Evolutionary conservation across 2,888 invertebrate genomes (phyloP).

Genomic region (Agrypnus murinus): DNA sequence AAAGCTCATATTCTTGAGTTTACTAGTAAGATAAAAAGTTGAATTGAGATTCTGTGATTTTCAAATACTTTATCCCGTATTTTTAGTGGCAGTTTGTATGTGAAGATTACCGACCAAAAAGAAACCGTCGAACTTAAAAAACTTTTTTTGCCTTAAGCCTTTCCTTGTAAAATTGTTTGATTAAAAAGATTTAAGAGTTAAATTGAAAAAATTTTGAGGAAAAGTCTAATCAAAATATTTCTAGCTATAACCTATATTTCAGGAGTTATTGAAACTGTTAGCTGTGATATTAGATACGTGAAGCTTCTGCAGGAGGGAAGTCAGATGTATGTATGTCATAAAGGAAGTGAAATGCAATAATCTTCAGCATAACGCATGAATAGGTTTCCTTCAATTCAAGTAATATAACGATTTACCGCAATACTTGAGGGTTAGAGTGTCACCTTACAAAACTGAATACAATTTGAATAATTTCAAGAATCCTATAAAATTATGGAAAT

Average conservation of each 20-base stretch:
- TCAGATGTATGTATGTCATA: conserved; percentile 19
- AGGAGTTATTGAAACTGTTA: conserved; percentile 8
- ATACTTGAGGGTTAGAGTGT: not conserved
- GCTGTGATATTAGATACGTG: conserved; percentile 8
- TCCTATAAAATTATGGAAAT: not conserved
- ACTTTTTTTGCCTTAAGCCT: no score
- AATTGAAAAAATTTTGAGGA: conserved; percentile 3
- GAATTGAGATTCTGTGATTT: conserved; percentile 24
- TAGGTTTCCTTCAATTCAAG: conserved; percentile 15
- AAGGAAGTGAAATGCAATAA: conserved; percentile 11
- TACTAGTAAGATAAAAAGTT: conserved; percentile 18
- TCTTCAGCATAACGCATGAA: conserved; percentile 13
- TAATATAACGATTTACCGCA: not conserved
- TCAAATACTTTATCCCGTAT: conserved; percentile 6
- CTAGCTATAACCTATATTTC: conserved; percentile 2
- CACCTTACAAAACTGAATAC: not conserved
- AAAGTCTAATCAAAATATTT: not conserved
- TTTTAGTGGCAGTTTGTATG: conserved; percentile 11
- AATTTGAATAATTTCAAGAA: conserved; percentile 5
- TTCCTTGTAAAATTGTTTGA: no score
- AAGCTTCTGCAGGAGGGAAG: conserved; percentile 4
- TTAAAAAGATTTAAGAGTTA: conserved; percentile 4
- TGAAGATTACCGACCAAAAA: not conserved
- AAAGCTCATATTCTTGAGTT: conserved; percentile 23
- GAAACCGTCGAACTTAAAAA: conserved; percentile 20